Evolutionary conservation across 2,113 vertebrate species (phyloP), one percentile per base, ranked within the genome.

Genomic region (Alethe castanea): DNA sequence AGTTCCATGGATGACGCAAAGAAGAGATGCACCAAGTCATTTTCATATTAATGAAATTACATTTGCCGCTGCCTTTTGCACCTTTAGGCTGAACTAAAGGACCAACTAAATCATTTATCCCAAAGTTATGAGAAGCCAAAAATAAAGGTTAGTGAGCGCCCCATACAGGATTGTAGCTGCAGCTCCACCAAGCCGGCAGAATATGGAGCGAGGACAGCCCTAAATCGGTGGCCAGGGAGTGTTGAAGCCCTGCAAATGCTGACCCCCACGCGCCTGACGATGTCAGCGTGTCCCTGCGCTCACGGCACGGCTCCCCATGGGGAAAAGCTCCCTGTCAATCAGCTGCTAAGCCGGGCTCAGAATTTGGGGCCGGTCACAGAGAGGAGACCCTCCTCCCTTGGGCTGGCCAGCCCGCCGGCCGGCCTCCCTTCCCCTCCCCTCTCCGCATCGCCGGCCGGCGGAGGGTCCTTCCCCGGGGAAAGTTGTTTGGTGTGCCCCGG

Each of bases 191-290:
- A 44, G 20, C 11, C 2, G 3, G 67, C 36, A 25, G 50, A 25
- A 19, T 1, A 1, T 1, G 10, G 28, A 50, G 16, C 0, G 2
- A 59, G 72, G 53, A 60, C 1, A 3, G 15, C 25, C 20, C 36
- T n/a, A 40, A 26, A 8, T 40, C 8, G 11, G 47, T 17, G 67
- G 50, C 40, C 35, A 2, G 11, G 47, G 6, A 11, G 4, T 10
- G 33, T 11, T 40, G 17, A 67, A 80, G 60, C 66, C 35, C 64
- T 11, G 35, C 5, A 2, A 56, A 50, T 35, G 47, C 42, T 3
- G 7, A 4, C 57, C 36, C 47, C 50, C 31, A 18, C 4, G 6
- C 12, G 18, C 62, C 45, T 33, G 42, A 35, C 4, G 15, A 15
- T 23, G 60, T 47, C 47, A 7, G 11, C 5, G 13, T 3, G 15